Evolutionary conservation across 2,888 invertebrate species (phyloP).

Genomic region (Gryllus longicercus): DNA sequence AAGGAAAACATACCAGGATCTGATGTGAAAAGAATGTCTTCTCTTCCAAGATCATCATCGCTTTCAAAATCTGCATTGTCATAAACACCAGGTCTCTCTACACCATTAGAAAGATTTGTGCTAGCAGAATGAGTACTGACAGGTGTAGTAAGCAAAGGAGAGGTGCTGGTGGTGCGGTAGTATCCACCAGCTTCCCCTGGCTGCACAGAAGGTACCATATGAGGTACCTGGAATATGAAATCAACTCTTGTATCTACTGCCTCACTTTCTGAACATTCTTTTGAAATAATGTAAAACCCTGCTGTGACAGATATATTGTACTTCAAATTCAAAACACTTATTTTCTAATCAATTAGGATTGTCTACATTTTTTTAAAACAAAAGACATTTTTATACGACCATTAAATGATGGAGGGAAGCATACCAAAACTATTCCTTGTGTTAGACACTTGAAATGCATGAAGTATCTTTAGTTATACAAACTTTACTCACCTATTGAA

Average conservation of each 20-base stretch:
- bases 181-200: conserved; percentile 45
- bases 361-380: too few species aligned
- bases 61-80: conserved; percentile 56
- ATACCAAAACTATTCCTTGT: too few species aligned
- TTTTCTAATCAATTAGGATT: too few species aligned
- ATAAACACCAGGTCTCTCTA: conserved; percentile 66
- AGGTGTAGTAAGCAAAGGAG: conserved; percentile 55
- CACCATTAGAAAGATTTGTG: conserved; percentile 63
- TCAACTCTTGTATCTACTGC: conserved; percentile 19
- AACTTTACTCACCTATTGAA: too few species aligned
- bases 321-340: too few species aligned
- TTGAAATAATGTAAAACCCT: too few species aligned
- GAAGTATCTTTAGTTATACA: too few species aligned
- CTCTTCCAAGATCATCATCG: conserved; percentile 82
- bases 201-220: conserved; percentile 46
- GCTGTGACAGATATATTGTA: too few species aligned
- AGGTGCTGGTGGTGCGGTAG: conserved; percentile 57
- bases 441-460: too few species aligned
- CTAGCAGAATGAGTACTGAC: conserved; percentile 48
- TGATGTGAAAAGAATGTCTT: conserved; percentile 78
- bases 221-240: conserved; percentile 41
- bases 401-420: too few species aligned
- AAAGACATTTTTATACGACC: too few species aligned
- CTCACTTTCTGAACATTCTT: too few species aligned
- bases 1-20: conserved; percentile 59